These are phyloP conservation scores for Trididemnum miniatum DNA, from an alignment of 23 tunicate species.

Conservation along the genomic window DNA sequence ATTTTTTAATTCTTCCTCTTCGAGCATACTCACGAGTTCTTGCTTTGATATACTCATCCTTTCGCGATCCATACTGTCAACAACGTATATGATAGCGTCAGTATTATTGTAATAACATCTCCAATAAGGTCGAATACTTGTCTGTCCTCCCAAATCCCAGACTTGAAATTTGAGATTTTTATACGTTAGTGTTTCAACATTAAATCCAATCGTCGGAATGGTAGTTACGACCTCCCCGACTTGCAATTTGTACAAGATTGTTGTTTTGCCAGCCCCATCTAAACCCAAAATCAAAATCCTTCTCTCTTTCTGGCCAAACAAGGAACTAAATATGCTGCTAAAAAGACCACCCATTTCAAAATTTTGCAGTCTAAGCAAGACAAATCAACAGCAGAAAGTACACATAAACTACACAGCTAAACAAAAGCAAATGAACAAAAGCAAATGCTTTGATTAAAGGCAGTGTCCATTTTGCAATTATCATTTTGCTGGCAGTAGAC, in stretches of 20 bases:
- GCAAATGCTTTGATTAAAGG: too few relatives aligned
- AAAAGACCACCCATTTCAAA: constrained; percentile 68
- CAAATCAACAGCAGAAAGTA: too few relatives aligned
- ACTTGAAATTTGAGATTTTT: constrained; percentile 99
- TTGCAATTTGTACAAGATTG: constrained; percentile 91
- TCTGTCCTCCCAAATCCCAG: constrained; percentile 99
- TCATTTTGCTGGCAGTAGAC: too few relatives aligned
- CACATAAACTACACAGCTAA: too few relatives aligned
- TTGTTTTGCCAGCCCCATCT: constrained; percentile 99
- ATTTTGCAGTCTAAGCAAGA: too few relatives aligned
- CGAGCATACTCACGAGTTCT: constrained; percentile 96
- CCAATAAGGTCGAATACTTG: constrained; percentile 99
- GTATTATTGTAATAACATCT: constrained; percentile 99
- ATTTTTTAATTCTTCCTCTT: constrained; percentile 97
- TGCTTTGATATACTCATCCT: constrained; percentile 94
- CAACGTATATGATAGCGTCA: constrained; percentile 99
- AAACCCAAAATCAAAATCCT: constrained; percentile 94
- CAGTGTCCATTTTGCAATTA: too few relatives aligned
- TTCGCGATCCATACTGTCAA: constrained; percentile 94
- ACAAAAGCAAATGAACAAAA: too few relatives aligned
- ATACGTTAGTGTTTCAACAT: constrained; percentile 93
- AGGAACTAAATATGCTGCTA: constrained; percentile 51
- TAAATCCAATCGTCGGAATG: constrained; percentile 99
- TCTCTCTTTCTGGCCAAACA: constrained; percentile 97
- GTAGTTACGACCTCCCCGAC: constrained; percentile 99